Base-by-base conservation (phyloP, 2,888 invertebrate genomes). In the Lepidocyrtoides sp. region DNA sequence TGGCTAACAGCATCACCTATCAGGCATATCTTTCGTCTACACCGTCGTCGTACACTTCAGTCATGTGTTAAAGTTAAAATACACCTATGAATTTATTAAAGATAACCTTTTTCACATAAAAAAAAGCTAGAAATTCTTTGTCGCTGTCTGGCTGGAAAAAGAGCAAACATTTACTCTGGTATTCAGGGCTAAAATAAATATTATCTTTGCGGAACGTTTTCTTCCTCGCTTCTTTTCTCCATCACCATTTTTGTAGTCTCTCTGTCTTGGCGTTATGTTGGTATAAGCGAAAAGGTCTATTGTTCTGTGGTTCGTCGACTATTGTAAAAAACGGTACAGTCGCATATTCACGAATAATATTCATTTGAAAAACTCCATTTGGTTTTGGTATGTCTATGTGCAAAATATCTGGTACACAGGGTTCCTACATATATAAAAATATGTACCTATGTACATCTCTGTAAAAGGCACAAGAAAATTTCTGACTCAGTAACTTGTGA, bases 111-210 rank as follows among this genome's bases (percentile, higher is more conserved):
- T 85, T 72, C 91, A 82, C 82, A 91, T 86, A 91, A 83, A 82
- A 79, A 81, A 44, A 7, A 36, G 36, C 2, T 2, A 69, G 75
- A 51, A 84, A 60, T 63, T 81, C 75, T 75, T 63, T 83, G 77
- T 77, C 54, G 66, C 75, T 91, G 32, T 72, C 57, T 41, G 79
- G 26, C 48, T 60, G 69, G 41, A 79, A 87, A 90, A 91, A 92
- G 91, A 84, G 84, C 91, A 90, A 92, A 92, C 92, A 92, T 92
- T 92, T 92, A 81, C 85, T 91, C 66, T 91, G 79, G 77, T 84
- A 85, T 91, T 91, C 87, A 57, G 48, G 87, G 20, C 91, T 87
- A 92, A 87, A 91, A 84, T 88, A 92, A 92, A 92, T 92, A 92
- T 92, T 92, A 88, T 92, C 92, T 91, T 91, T 85, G 84, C 51